phyloP scores from a whole-genome alignment of 2,797 vertebrate genomes.

The Hydrocynus forskahlii region DNA sequence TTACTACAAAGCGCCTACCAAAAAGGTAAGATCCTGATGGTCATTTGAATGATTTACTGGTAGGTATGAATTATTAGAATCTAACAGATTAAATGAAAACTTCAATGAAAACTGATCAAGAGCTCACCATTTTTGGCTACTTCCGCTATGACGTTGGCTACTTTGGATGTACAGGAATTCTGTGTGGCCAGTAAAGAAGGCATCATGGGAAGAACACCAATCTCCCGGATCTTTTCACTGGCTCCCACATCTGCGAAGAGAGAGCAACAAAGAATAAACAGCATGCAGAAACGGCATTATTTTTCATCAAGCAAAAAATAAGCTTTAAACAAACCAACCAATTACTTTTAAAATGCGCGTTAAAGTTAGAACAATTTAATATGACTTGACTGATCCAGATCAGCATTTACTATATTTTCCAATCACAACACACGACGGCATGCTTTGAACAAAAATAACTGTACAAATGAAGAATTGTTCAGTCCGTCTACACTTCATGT shows the following conservation, averaged over 20 bases:
- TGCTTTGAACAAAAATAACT: too few relatives aligned
- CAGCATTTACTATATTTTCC: neutral
- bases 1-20: neutral
- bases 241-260: conserved; percentile 85
- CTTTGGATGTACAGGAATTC: conserved; percentile 91
- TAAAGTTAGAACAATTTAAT: neutral
- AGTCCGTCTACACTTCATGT: neutral
- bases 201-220: conserved; percentile 87
- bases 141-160: conserved; percentile 98
- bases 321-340: neutral
- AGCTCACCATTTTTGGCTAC: conserved; percentile 97
- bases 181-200: conserved; percentile 85
- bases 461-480: too few relatives aligned
- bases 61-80: neutral
- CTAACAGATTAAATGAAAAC: neutral
- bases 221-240: conserved; percentile 95
- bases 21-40: neutral
- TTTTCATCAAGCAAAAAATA: neutral
- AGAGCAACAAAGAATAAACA: conserved; percentile 39
- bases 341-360: neutral
- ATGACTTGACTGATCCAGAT: neutral
- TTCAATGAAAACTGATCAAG: neutral
- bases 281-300: neutral
- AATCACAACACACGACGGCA: too few relatives aligned
- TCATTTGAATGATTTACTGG: neutral